Percentiles rank a stretch among this genome's conserved stretches.
phyloP scores from a whole-genome alignment of 2,113 vertebrate genomes.

The Anoplopoma fimbria region DNA sequence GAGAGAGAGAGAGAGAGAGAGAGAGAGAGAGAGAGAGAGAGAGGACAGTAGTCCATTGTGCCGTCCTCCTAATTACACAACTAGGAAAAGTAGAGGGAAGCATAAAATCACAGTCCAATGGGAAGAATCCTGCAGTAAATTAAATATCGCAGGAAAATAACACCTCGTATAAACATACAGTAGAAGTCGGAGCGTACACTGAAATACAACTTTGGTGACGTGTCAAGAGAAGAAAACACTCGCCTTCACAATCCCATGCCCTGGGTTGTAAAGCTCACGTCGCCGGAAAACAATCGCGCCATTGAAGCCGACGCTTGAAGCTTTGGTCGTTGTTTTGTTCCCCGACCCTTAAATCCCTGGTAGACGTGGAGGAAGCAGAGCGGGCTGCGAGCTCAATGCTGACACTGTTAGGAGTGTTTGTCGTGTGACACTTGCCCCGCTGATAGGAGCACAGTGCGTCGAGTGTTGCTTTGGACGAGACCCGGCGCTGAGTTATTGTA shows the following conservation, averaged over 20 bases:
- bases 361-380: conserved; percentile 6
- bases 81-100: conserved; percentile 70
- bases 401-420: conserved; percentile 24
- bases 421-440: conserved; percentile 39
- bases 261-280: conserved; percentile 15
- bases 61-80: conserved; percentile 77
- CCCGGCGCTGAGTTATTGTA: conserved; percentile 15
- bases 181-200: conserved; percentile 24
- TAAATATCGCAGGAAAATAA: conserved; percentile 70
- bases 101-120: conserved; percentile 65
- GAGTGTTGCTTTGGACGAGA: conserved; percentile 30
- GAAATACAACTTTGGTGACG: conserved; percentile 62
- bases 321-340: conserved; percentile 18
- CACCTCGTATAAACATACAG: conserved; percentile 66
- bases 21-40: too few species aligned
- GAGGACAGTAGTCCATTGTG: conserved; percentile 80
- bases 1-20: too few species aligned
- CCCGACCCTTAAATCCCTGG: conserved; percentile 37
- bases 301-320: conserved; percentile 25
- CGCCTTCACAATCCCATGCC: conserved; percentile 30
- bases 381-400: conserved; percentile 11
- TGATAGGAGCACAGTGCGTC: conserved; percentile 54
- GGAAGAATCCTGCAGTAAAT: conserved; percentile 71
- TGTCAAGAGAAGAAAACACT: conserved; percentile 55
- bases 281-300: conserved; percentile 28